Evolutionary conservation across 2,888 invertebrate species (phyloP).

Genomic region (Andrena flavipes): DNA sequence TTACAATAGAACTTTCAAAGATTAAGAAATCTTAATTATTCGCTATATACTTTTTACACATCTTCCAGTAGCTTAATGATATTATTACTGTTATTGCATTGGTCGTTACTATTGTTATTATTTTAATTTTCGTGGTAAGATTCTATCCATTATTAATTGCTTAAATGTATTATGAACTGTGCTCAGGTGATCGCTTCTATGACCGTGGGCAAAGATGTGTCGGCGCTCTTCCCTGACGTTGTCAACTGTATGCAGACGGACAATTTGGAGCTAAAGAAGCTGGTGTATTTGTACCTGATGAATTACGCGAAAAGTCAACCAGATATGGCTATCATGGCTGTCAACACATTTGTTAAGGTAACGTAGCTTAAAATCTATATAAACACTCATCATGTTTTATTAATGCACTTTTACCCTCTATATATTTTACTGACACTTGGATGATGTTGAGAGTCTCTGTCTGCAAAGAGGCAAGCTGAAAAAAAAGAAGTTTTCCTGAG

Average conservation of each 20-base stretch:
- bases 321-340: conserved; percentile 99
- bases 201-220: conserved; percentile 99
- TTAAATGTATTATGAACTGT: conserved; percentile 19
- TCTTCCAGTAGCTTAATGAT: neutral
- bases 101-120: neutral
- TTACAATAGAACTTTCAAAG: neutral
- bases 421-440: conserved; percentile 74
- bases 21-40: conserved; percentile 2
- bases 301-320: conserved; percentile 99
- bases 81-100: neutral
- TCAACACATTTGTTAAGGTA: conserved; percentile 99
- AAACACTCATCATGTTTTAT: conserved; percentile 70
- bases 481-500: conserved; percentile 48
- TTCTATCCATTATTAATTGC: neutral
- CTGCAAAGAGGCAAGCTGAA: conserved; percentile 79
- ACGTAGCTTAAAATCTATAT: conserved; percentile 75
- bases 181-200: conserved; percentile 98
- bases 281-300: conserved; percentile 99
- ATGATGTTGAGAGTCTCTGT: conserved; percentile 78
- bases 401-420: conserved; percentile 74
- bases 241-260: conserved; percentile 99
- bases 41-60: neutral
- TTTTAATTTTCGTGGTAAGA: neutral
- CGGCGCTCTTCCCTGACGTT: conserved; percentile 99
- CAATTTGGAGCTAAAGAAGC: conserved; percentile 98